A percentile compares a stretch with the other conserved stretches of the same genome.
phyloP scores from a whole-genome alignment of 1,140 invertebrate species.

The Argopecten irradians region DNA sequence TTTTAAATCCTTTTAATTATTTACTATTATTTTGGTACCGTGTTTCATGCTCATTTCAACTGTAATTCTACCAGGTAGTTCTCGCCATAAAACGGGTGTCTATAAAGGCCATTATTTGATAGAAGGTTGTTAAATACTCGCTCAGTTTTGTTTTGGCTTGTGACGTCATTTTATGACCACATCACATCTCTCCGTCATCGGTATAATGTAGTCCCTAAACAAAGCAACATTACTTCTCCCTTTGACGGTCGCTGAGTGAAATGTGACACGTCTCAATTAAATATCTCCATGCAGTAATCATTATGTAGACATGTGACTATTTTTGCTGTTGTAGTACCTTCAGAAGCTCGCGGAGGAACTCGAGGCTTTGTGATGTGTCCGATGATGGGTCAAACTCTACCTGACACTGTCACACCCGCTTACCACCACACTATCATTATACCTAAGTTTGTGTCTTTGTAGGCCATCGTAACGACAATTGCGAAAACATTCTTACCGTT shows the following conservation, averaged over 20 bases:
- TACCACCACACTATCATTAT: not conserved
- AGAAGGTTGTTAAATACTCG: not conserved
- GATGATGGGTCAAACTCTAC: constrained; percentile 7
- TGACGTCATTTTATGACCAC: constrained; percentile 13
- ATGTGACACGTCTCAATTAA: not conserved
- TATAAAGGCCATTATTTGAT: not conserved
- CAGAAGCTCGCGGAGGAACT: not conserved
- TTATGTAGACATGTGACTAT: constrained; percentile 22
- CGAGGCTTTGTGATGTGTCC: not conserved
- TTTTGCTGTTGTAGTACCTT: not conserved
- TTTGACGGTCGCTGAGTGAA: constrained; percentile 15
- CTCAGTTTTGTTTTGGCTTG: constrained; percentile 5
- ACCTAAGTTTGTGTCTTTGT: constrained; percentile 1
- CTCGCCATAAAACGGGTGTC: not conserved
- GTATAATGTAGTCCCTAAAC: not conserved
- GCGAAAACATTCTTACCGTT: not conserved
- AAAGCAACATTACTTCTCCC: not conserved
- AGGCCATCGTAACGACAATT: not conserved
- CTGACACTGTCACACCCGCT: not conserved
- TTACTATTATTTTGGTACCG: constrained; percentile 1
- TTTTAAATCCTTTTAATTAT: constrained; percentile 12
- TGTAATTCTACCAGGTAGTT: not conserved
- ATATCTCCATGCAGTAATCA: not conserved
- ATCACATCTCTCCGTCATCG: not conserved
- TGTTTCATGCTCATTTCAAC: not conserved